phyloP scores from a whole-genome alignment of 2,797 vertebrate species.

The Craterocephalus amniculus region DNA sequence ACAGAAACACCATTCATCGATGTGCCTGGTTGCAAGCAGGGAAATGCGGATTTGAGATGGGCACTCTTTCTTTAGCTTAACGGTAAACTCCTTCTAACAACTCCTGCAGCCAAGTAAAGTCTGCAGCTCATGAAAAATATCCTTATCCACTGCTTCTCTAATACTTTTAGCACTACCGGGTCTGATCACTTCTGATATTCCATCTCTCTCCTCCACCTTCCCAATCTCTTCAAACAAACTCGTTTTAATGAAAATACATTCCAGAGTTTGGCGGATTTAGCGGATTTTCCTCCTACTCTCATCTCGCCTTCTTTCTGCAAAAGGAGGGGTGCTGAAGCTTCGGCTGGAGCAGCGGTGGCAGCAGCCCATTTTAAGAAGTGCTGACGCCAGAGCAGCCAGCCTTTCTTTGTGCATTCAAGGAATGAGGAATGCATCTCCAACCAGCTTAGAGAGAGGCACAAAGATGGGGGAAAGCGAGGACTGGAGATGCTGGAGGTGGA shows the following conservation, averaged over 20 bases:
- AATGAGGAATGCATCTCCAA: conserved; percentile 64
- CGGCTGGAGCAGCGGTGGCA: conserved; percentile 51
- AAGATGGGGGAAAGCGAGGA: conserved; percentile 9
- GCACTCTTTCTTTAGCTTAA: conserved; percentile 31
- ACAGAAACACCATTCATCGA: conserved; percentile 23
- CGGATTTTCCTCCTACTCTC: conserved; percentile 74
- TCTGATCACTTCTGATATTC: conserved; percentile 62
- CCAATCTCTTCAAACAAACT: conserved; percentile 81
- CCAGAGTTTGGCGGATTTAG: conserved; percentile 78
- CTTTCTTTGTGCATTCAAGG: conserved; percentile 76
- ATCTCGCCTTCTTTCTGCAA: conserved; percentile 55
- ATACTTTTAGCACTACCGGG: conserved; percentile 34
- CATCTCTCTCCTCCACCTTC: conserved; percentile 47
- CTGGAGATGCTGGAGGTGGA: conserved; percentile 3
- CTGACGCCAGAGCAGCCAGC: conserved; percentile 71
- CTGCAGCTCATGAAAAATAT: conserved; percentile 41
- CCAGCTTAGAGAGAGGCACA: conserved; percentile 58
- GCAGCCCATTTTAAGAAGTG: conserved; percentile 76
- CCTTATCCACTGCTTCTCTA: conserved; percentile 38
- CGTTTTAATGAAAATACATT: conserved; percentile 82
- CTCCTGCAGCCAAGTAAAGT: conserved; percentile 48
- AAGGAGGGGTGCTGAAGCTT: conserved; percentile 26
- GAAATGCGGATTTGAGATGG: conserved; percentile 51
- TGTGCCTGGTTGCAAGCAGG: conserved; percentile 19
- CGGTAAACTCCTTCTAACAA: conserved; percentile 48